These are phyloP conservation scores for Ginglymostoma cirratum DNA, from an alignment of 2,113 vertebrate genomes.

Conservation along the genomic window DNA sequence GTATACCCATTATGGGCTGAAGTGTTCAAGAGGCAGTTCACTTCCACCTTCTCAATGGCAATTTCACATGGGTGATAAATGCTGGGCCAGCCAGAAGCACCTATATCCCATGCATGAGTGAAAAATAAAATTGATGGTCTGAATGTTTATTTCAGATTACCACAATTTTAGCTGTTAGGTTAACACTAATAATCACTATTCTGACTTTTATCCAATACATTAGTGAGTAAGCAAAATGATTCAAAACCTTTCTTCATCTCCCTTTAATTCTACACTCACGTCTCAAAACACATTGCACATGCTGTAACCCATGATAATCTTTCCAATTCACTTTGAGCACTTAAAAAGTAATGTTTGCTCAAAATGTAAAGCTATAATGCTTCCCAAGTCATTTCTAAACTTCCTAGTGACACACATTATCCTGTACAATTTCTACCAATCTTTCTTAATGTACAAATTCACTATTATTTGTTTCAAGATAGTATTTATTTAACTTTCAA, in stretches of 20 bases:
- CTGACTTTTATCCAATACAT: background rate
- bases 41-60: too few species aligned
- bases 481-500: background rate
- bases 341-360: background rate
- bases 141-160: background rate
- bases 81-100: too few species aligned
- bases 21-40: too few species aligned
- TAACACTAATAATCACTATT: background rate
- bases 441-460: background rate
- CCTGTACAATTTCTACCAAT: background rate
- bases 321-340: background rate
- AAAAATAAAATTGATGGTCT: background rate
- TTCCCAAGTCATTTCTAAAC: background rate
- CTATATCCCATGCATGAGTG: too few species aligned
- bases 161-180: background rate
- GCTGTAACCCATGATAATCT: background rate
- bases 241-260: background rate
- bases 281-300: conserved; percentile 24
- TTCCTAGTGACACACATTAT: background rate
- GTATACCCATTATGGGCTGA: too few species aligned
- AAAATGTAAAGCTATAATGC: background rate
- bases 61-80: too few species aligned
- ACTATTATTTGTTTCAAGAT: background rate
- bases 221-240: background rate
- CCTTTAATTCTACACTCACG: background rate